Percentiles rank a stretch among this genome's conserved stretches.
These are phyloP conservation scores for Ondatra zibethicus DNA, from an alignment of 2,113 vertebrate genomes.

Conservation along the genomic window DNA sequence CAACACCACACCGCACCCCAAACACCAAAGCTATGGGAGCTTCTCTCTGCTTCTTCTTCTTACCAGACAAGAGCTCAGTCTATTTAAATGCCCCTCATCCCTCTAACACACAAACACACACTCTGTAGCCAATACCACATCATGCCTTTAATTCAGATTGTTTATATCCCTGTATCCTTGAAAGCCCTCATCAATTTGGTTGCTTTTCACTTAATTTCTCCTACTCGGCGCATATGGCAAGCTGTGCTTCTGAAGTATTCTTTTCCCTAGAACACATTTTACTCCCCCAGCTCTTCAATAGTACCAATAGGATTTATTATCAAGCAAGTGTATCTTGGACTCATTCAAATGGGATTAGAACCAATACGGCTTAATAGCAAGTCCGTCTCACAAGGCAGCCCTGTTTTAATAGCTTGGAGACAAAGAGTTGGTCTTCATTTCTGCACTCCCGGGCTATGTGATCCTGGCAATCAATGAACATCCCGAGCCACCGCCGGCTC, in stretches of 20 bases:
- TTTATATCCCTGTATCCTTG: not conserved
- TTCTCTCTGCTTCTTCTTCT: not conserved
- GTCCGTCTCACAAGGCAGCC: not conserved
- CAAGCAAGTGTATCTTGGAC: constrained; percentile 31
- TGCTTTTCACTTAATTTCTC: constrained; percentile 47
- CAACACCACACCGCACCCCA: accelerated
- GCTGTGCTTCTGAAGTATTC: constrained; percentile 23
- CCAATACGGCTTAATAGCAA: not conserved
- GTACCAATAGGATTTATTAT: constrained; percentile 34
- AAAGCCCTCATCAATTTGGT: not conserved
- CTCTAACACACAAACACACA: not conserved
- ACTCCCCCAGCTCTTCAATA: constrained; percentile 47
- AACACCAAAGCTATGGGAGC: not conserved
- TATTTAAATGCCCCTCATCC: not conserved
- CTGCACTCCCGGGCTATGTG: not conserved
- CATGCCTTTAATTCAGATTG: not conserved
- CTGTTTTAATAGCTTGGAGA: constrained; percentile 19
- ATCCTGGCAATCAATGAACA: not conserved
- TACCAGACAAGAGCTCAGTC: not conserved
- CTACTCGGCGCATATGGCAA: constrained; percentile 19
- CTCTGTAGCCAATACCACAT: not conserved
- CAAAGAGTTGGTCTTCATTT: constrained; percentile 30
- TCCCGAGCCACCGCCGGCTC: not conserved
- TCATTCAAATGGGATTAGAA: constrained; percentile 43
- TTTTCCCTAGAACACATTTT: constrained; percentile 34